Conservation (phyloP, 2,888 invertebrate species). For the Spodoptera exigua region DNA sequence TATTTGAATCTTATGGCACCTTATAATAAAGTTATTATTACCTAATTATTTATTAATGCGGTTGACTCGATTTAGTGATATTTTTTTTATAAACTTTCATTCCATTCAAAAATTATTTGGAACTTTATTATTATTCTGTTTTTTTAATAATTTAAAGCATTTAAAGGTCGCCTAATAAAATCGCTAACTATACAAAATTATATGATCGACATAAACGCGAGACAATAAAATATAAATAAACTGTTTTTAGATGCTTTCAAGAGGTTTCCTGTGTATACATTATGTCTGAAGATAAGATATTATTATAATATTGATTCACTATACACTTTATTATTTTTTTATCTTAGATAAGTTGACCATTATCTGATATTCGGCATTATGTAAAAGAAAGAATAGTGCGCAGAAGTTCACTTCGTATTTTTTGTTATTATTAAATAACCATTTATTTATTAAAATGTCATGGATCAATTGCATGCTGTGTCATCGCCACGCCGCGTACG, state of each 20-base stretch:
- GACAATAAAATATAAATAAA: neutral
- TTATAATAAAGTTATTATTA: too few species aligned
- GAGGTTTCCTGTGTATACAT: constrained; percentile 7
- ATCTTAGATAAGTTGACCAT: constrained; percentile 28
- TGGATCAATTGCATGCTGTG: too few species aligned
- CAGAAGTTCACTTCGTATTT: constrained; percentile 5
- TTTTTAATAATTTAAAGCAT: too few species aligned
- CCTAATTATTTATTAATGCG: too few species aligned
- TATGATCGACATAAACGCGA: neutral
- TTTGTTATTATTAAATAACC: neutral
- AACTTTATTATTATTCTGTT: too few species aligned
- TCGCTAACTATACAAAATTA: neutral
- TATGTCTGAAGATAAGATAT: constrained; percentile 45
- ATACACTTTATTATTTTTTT: constrained; percentile 31
- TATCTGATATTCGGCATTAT: constrained; percentile 3
- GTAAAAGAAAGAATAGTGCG: neutral
- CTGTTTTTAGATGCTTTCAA: neutral
- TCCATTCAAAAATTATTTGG: too few species aligned
- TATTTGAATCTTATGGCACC: too few species aligned
- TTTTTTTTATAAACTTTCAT: too few species aligned
- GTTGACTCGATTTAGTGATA: too few species aligned
- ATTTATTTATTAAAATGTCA: too few species aligned
- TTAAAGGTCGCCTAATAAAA: too few species aligned
- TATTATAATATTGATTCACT: constrained; percentile 47
- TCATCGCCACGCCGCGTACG: too few species aligned